Conservation (phyloP, 53 echinoderm and acorn worm species). For the Apostichopus leukothele region DNA sequence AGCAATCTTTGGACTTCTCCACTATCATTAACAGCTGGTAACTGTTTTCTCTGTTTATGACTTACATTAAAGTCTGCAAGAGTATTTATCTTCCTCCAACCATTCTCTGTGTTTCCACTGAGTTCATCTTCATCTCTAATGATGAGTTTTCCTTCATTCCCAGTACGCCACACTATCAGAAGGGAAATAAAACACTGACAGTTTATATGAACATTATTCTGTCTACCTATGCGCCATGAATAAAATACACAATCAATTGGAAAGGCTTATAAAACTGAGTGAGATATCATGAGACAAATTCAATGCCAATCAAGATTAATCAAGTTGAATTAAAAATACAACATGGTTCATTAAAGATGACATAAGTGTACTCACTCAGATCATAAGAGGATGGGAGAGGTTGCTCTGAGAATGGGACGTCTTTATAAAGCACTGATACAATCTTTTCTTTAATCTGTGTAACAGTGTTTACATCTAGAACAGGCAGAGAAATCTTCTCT, state of each 20-base stretch:
- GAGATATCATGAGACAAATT: too few relatives aligned
- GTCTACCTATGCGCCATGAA: too few relatives aligned
- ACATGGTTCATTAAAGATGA: too few relatives aligned
- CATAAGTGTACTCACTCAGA: conserved; percentile 21
- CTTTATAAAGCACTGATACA: background rate
- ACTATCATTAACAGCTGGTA: too few relatives aligned
- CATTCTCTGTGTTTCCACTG: conserved; percentile 9
- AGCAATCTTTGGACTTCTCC: too few relatives aligned
- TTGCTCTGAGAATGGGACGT: background rate
- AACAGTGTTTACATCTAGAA: conserved; percentile 27
- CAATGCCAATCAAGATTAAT: too few relatives aligned
- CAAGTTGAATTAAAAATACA: too few relatives aligned
- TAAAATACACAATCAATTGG: too few relatives aligned
- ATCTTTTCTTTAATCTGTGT: conserved; percentile 35
- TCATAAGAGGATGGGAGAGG: conserved; percentile 1
- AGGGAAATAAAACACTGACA: background rate
- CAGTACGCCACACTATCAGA: background rate
- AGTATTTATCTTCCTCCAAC: conserved; percentile 23
- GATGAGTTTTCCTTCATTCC: background rate
- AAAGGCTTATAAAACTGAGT: too few relatives aligned
- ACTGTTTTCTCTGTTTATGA: background rate
- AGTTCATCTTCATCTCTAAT: conserved; percentile 12
- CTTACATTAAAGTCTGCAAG: conserved; percentile 30
- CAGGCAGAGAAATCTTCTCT: background rate
- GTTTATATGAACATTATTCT: too few relatives aligned